phyloP scores from a whole-genome alignment of 2,888 invertebrate species.

The Sipunculus nudus region DNA sequence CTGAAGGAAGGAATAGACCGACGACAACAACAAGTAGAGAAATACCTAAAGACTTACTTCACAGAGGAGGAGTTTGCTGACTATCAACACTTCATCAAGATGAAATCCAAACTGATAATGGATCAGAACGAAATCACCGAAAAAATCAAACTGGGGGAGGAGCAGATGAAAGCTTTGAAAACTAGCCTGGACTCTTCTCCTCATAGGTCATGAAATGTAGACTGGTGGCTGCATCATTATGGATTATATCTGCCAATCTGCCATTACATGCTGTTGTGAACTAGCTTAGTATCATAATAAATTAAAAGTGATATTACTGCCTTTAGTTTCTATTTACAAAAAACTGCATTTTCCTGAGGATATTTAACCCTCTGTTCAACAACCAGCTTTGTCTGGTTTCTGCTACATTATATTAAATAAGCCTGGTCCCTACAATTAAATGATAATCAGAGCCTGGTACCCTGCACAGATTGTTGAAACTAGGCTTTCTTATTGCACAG shows the following conservation, averaged over 20 bases:
- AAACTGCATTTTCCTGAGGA: too few relatives aligned
- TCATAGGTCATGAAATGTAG: slow-evolving; percentile 39
- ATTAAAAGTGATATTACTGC: too few relatives aligned
- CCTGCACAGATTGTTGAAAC: too few relatives aligned
- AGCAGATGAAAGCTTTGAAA: slow-evolving; percentile 79
- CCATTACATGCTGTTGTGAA: too few relatives aligned
- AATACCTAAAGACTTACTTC: slow-evolving; percentile 77
- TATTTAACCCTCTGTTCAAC: too few relatives aligned
- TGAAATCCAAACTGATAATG: slow-evolving; percentile 85
- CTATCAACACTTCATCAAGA: slow-evolving; percentile 85
- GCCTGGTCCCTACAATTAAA: too few relatives aligned
- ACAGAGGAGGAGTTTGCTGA: slow-evolving; percentile 78
- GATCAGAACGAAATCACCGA: slow-evolving; percentile 84
- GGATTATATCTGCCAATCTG: slow-evolving; percentile 4
- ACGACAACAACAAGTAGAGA: slow-evolving; percentile 75
- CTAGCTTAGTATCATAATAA: too few relatives aligned
- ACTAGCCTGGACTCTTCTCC: slow-evolving; percentile 72
- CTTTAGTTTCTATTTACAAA: too few relatives aligned
- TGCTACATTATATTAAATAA: too few relatives aligned
- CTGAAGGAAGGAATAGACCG: slow-evolving; percentile 84
- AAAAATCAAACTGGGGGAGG: slow-evolving; percentile 83
- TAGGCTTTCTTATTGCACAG: too few relatives aligned
- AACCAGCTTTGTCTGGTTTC: too few relatives aligned
- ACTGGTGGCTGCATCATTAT: slow-evolving; percentile 7
- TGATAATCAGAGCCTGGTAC: too few relatives aligned